phyloP scores from a whole-genome alignment of 2,113 vertebrate species.

The Mesitornis unicolor region DNA sequence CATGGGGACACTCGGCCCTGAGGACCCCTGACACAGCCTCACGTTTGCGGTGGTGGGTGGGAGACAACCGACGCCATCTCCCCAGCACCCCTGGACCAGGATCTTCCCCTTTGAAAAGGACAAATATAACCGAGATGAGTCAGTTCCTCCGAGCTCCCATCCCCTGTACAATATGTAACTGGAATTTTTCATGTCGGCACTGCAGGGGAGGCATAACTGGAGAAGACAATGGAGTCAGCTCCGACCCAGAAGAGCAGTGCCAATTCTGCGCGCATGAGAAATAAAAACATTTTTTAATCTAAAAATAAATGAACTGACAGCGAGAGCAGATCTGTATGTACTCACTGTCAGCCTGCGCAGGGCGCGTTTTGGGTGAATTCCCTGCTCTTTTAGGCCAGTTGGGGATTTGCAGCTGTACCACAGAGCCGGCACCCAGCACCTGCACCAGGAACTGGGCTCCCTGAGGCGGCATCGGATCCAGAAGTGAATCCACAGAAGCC shows the following conservation, averaged over 20 bases:
- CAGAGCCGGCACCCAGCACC: neutral
- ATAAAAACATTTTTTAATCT: slow-evolving; percentile 6
- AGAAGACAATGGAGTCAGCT: slow-evolving; percentile 54
- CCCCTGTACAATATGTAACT: slow-evolving; percentile 6
- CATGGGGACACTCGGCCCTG: neutral
- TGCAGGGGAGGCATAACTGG: slow-evolving; percentile 37
- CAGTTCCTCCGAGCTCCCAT: slow-evolving; percentile 41
- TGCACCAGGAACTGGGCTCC: neutral
- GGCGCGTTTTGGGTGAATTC: neutral
- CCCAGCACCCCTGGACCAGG: neutral
- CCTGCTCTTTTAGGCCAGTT: neutral
- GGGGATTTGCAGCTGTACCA: neutral
- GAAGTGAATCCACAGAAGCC: neutral
- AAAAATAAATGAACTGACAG: slow-evolving; percentile 25
- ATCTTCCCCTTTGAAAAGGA: neutral
- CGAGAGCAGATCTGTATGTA: neutral
- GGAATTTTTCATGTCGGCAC: slow-evolving; percentile 24
- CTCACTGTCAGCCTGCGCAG: neutral
- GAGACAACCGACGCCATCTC: neutral
- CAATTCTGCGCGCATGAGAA: neutral
- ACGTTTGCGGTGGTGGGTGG: neutral
- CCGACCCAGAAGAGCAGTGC: neutral
- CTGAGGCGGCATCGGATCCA: neutral
- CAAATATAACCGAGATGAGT: slow-evolving; percentile 24
- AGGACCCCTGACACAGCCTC: neutral